phyloP scores from a whole-genome alignment of 2,888 invertebrate genomes.

The Phengaris arion region DNA sequence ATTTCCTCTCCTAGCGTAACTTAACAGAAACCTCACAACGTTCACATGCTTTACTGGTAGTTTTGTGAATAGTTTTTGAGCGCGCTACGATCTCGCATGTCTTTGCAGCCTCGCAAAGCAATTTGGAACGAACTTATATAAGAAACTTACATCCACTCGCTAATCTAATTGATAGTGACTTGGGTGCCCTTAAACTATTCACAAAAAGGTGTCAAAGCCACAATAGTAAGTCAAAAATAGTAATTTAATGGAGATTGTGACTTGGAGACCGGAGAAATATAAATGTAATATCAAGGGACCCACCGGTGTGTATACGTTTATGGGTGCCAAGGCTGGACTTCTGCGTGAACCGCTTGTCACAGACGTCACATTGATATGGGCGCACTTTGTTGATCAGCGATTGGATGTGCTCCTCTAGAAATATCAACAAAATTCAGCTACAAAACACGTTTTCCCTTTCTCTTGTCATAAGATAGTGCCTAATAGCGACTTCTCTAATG shows the following conservation, averaged over 20 bases:
- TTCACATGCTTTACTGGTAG: constrained; percentile 74
- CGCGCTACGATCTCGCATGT: constrained; percentile 61
- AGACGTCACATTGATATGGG: constrained; percentile 85
- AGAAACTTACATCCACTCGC: constrained; percentile 57
- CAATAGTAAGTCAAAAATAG: constrained; percentile 51
- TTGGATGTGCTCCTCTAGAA: constrained; percentile 81
- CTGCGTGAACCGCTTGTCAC: constrained; percentile 89
- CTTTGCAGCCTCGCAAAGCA: constrained; percentile 34
- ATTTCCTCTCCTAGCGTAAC: constrained; percentile 66
- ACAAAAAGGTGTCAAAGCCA: constrained; percentile 77
- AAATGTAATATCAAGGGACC: constrained; percentile 75
- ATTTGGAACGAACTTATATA: constrained; percentile 36
- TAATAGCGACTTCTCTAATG: constrained; percentile 67
- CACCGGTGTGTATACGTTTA: constrained; percentile 88
- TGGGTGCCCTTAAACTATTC: constrained; percentile 79
- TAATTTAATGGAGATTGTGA: constrained; percentile 57
- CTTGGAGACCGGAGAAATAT: constrained; percentile 70
- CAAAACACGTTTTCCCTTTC: constrained; percentile 63
- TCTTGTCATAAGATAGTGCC: constrained; percentile 58
- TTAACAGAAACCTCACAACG: constrained; percentile 71
- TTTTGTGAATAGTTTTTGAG: constrained; percentile 81
- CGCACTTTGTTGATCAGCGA: constrained; percentile 82
- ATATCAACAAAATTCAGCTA: constrained; percentile 78
- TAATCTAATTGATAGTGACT: constrained; percentile 48
- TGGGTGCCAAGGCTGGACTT: constrained; percentile 91